Evolutionary conservation across 2,888 invertebrate genomes (phyloP), one percentile per base, ranked within the genome.

Genomic region (Drosophila villosipedis): DNA sequence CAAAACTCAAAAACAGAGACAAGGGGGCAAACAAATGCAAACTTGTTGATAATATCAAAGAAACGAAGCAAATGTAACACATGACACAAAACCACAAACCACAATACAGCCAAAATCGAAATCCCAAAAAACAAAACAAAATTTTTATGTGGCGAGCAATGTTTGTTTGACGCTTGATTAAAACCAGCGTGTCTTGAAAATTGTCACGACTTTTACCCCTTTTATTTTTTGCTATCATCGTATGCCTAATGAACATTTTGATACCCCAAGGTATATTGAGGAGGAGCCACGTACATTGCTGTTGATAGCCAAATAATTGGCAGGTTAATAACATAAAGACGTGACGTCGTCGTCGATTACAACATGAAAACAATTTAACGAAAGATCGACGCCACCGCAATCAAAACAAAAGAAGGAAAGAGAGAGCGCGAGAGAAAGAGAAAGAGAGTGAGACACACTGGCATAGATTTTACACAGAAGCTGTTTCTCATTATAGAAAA

Each of bases 241-340:
- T 62, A 53, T 58, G 60, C 53, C 72, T 76, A 80, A 77, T 80
- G 58, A 68, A 64, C 76, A 65, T 65, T 64, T 67, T 55, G 59
- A 79, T 73, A 68, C 63, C 73, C 82, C 63, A 78, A 81, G 78
- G 77, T 80, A 78, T 60, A 65, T 50, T 61, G 61, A 57, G 64
- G 31, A 65, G 52, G 50, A 49, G 64, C 59, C 72, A 75, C 75
- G 75, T 78, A 82, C 61, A 65, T 73, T 82, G 62, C 69, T 67
- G 70, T 75, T 80, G 70, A 83, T 77, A 80, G 83, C 54, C 80
- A 76, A 82, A 78, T 85, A 85, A 83, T 85, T 80, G 80, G 71
- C 83, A 85, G 83, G 82, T 80, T 83, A 83, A 85, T 85, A 83
- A 84, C 67, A 82, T 63, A 75, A 68, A 72, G 76, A 85, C 83